These are phyloP conservation scores for Carollia perspicillata DNA, from an alignment of 2,113 vertebrate genomes.

Conservation along the genomic window DNA sequence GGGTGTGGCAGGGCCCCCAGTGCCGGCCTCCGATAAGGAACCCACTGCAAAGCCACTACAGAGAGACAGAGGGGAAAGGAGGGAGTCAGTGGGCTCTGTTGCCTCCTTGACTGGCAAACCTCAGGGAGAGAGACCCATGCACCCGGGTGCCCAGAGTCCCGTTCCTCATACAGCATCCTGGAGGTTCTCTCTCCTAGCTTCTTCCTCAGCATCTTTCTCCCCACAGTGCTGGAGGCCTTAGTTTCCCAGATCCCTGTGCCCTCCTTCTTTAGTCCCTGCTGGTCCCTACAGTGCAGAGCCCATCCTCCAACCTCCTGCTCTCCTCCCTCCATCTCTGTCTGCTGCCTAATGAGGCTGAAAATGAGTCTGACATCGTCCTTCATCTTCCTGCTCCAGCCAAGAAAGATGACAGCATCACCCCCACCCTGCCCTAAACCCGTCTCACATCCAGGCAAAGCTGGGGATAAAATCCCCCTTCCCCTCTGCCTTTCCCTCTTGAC, in stretches of 20 bases:
- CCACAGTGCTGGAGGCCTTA: background rate
- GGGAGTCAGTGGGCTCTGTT: background rate
- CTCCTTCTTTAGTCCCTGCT: background rate
- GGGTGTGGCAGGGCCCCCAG: conserved; percentile 51
- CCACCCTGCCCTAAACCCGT: conserved; percentile 28
- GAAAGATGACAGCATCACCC: conserved; percentile 43
- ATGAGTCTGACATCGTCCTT: conserved; percentile 71
- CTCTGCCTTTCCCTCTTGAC: background rate
- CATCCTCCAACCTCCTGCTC: conserved; percentile 59
- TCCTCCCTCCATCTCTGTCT: conserved; percentile 65
- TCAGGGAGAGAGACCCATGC: background rate
- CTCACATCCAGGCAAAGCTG: conserved; percentile 12
- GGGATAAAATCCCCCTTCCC: background rate
- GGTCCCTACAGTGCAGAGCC: background rate
- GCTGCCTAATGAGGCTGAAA: conserved; percentile 75
- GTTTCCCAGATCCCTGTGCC: background rate
- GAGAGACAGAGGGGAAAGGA: background rate
- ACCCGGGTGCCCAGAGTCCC: background rate
- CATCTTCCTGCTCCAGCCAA: conserved; percentile 61
- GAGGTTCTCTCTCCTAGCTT: background rate
- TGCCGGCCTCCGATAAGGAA: conserved; percentile 63
- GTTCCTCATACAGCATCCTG: background rate
- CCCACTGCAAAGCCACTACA: conserved; percentile 69
- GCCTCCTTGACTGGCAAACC: background rate
- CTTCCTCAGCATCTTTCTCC: background rate